Evolutionary conservation across 2,797 vertebrate genomes (phyloP).

Genomic region (Bufotes viridis): DNA sequence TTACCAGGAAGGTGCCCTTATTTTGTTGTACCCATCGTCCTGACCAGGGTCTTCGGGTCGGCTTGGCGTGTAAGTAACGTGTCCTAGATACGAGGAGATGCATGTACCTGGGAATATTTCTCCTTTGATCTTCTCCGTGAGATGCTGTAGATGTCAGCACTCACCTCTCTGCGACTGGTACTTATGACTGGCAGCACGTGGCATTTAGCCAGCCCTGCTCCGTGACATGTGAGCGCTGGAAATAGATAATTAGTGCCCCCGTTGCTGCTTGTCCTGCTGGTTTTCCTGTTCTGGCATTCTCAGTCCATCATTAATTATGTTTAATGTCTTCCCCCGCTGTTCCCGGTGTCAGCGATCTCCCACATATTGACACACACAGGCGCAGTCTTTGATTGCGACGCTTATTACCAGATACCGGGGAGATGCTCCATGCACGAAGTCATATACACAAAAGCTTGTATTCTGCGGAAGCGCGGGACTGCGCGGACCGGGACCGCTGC

Average conservation of each 20-base stretch:
- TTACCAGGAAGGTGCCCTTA: too few species aligned
- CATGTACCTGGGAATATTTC: too few species aligned
- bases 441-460: not conserved
- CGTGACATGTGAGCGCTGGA: constrained; percentile 48
- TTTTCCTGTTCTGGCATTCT: constrained; percentile 61
- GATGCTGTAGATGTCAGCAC: constrained; percentile 37
- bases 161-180: constrained; percentile 29
- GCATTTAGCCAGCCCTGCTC: constrained; percentile 57
- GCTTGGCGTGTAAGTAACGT: too few species aligned
- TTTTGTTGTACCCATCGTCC: too few species aligned
- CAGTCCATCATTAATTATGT: constrained; percentile 61
- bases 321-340: constrained; percentile 60
- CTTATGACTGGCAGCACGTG: constrained; percentile 45
- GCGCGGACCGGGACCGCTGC: not conserved
- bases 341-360: constrained; percentile 55
- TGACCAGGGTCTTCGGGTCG: too few species aligned
- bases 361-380: constrained; percentile 53
- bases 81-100: too few species aligned
- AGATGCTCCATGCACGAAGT: not conserved
- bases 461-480: not conserved
- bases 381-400: constrained; percentile 33
- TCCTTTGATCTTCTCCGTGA: not conserved
- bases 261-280: constrained; percentile 55
- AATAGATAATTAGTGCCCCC: constrained; percentile 58
- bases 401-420: constrained; percentile 17